These are phyloP conservation scores for Philopotamus ludificatus DNA, from an alignment of 1,140 invertebrate species.

Conservation along the genomic window DNA sequence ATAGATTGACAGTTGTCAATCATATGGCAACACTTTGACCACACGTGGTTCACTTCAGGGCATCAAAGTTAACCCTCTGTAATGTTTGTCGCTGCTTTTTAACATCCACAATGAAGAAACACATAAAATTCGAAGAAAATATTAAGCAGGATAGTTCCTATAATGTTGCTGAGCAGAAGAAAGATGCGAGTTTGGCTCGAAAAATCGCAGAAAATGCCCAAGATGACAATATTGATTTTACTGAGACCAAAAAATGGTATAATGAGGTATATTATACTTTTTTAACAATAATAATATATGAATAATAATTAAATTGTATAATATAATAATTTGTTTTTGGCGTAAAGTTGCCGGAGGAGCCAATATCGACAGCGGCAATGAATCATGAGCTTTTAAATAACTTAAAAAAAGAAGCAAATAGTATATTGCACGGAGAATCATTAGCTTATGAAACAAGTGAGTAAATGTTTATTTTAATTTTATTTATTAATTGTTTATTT, in stretches of 20 bases:
- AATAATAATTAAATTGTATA: conserved; percentile 4
- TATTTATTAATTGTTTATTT: neutral
- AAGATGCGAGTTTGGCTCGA: conserved; percentile 41
- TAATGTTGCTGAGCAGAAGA: conserved; percentile 48
- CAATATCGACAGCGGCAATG: conserved; percentile 45
- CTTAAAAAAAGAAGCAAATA: conserved; percentile 61
- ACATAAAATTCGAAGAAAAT: conserved; percentile 55
- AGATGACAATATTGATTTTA: conserved; percentile 51
- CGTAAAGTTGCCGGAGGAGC: conserved; percentile 55
- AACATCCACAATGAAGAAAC: conserved; percentile 52
- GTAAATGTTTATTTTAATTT: conserved; percentile 38
- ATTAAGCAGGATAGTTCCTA: conserved; percentile 51
- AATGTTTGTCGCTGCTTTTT: too few species aligned
- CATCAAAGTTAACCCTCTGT: too few species aligned
- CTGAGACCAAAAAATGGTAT: conserved; percentile 55
- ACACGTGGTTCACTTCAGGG: too few species aligned
- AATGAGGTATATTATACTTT: conserved; percentile 46
- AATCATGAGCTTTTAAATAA: conserved; percentile 56
- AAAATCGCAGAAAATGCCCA: conserved; percentile 52
- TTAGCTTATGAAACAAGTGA: conserved; percentile 60
- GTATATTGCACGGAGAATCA: conserved; percentile 61
- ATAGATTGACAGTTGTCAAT: too few species aligned
- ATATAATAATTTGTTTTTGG: neutral
- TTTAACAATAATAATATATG: neutral
- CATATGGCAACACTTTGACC: too few species aligned